Conservation (phyloP, 2,888 invertebrate species). For the Orthonevra nobilis region DNA sequence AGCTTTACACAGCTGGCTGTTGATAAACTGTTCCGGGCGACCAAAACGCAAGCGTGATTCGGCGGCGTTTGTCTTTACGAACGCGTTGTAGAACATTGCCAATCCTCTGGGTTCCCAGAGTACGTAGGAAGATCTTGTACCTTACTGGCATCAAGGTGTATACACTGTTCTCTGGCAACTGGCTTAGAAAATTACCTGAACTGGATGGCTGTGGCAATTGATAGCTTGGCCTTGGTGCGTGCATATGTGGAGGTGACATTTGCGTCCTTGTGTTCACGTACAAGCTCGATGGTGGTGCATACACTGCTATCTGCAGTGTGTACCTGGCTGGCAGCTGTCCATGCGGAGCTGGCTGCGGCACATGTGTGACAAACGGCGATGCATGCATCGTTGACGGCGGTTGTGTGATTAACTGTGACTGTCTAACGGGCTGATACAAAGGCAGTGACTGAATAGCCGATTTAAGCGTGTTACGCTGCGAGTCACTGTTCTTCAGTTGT, state of each 20-base stretch:
- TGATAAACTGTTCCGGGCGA: slow-evolving; percentile 54
- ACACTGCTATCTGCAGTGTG: not conserved
- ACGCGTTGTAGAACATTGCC: slow-evolving; percentile 60
- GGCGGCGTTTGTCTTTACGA: slow-evolving; percentile 37
- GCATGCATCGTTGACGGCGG: not conserved
- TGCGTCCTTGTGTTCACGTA: too few relatives aligned
- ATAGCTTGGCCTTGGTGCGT: not conserved
- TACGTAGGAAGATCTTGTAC: slow-evolving; percentile 53
- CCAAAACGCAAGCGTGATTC: slow-evolving; percentile 53
- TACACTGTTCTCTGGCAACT: too few relatives aligned
- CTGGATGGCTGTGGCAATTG: not conserved
- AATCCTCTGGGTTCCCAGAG: slow-evolving; percentile 40
- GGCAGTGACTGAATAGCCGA: slow-evolving; percentile 9
- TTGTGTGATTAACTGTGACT: not conserved
- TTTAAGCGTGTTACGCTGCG: slow-evolving; percentile 14
- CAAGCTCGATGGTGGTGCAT: not conserved
- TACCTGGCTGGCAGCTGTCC: not conserved
- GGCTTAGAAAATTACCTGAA: too few relatives aligned
- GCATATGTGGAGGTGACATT: not conserved
- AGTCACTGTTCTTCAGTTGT: slow-evolving; percentile 10
- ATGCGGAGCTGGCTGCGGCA: not conserved
- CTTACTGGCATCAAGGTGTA: slow-evolving; percentile 14
- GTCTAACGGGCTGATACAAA: not conserved
- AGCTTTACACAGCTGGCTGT: slow-evolving; percentile 51
- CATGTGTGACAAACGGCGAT: too few relatives aligned